phyloP scores from a whole-genome alignment of 2,888 invertebrate genomes.

The Phyllotreta cruciferae region DNA sequence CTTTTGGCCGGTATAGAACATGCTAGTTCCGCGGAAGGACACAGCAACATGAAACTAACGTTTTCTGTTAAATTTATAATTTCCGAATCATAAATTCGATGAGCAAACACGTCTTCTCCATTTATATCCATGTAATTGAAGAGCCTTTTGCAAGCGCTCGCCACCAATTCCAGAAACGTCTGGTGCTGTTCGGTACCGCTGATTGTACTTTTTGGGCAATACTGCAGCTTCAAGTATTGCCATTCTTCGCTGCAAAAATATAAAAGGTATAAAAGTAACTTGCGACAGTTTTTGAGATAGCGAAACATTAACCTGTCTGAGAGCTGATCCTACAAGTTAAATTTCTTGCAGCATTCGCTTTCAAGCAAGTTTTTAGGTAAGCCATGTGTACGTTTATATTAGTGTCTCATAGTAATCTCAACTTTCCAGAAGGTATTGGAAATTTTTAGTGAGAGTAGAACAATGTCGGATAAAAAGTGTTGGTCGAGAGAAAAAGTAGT shows the following conservation, averaged over 20 bases:
- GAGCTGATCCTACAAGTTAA: too few species aligned
- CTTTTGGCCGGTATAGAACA: conserved; percentile 89
- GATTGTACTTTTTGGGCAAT: conserved; percentile 61
- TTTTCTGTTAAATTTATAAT: conserved; percentile 91
- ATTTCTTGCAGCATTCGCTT: too few species aligned
- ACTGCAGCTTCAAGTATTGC: conserved; percentile 81
- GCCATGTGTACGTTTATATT: too few species aligned
- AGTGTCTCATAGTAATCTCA: conserved; percentile 19
- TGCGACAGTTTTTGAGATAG: too few species aligned
- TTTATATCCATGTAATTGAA: conserved; percentile 83
- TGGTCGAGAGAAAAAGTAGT: too few species aligned
- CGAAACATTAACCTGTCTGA: too few species aligned
- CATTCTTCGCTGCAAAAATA: conserved; percentile 84
- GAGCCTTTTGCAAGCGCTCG: conserved; percentile 75
- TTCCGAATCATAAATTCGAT: conserved; percentile 91
- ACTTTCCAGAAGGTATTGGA: too few species aligned
- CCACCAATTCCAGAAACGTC: conserved; percentile 79
- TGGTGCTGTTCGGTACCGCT: conserved; percentile 79
- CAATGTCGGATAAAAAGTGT: too few species aligned
- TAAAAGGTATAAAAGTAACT: background rate
- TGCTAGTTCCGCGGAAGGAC: conserved; percentile 91
- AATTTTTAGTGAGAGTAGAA: too few species aligned
- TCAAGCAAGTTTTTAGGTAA: too few species aligned
- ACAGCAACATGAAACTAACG: conserved; percentile 90
- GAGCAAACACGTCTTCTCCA: conserved; percentile 71